Evolutionary conservation across 1,140 invertebrate species (phyloP), one percentile per base, ranked within the genome.

Genomic region (Elymnias hypermnestra): DNA sequence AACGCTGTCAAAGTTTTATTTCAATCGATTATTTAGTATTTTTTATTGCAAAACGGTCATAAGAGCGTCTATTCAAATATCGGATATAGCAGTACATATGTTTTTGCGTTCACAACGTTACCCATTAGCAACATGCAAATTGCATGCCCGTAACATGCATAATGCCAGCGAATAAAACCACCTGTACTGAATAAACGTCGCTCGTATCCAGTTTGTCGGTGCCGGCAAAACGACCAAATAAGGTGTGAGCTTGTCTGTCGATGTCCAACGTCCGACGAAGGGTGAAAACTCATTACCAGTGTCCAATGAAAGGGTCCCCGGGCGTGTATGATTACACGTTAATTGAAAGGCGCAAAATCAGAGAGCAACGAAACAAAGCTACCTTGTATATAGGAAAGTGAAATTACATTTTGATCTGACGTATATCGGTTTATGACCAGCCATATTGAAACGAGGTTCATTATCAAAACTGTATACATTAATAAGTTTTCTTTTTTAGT

Each of bases 221-320:
- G 44, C 52, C 60, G 53, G 41, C 60, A 83, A 72, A 73, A 79
- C 74, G 71, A 65, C 63, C 69, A 76, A 78, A 77, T 63, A 73
- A 64, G 60, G 58, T 51, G 49, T 37, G 38, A 52, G 49, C 55
- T 55, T 53, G 71, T 61, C 70, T 67, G 63, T 64, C 63, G 65
- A 76, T 79, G 81, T 77, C 81, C 78, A 84, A 68, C 71, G 73
- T 69, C 66, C 65, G 62, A 49, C 59, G 68, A 73, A 78, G 81
- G 78, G 78, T 78, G 74, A 81, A 83, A 84, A 84, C 74, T 84
- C 76, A 84, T 84, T 83, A 79, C 72, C 58, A 68, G 66, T 79
- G 59, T 77, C 76, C 75, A 79, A 81, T 79, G 71, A 83, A 83
- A 79, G 76, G 76, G 78, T 72, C 63, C 63, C 75, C 59, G 54